Percentiles rank a stretch among this genome's conserved stretches.
These are phyloP conservation scores for Microctonus aethiopoides DNA, from an alignment of 2,888 invertebrate genomes.

Conservation along the genomic window DNA sequence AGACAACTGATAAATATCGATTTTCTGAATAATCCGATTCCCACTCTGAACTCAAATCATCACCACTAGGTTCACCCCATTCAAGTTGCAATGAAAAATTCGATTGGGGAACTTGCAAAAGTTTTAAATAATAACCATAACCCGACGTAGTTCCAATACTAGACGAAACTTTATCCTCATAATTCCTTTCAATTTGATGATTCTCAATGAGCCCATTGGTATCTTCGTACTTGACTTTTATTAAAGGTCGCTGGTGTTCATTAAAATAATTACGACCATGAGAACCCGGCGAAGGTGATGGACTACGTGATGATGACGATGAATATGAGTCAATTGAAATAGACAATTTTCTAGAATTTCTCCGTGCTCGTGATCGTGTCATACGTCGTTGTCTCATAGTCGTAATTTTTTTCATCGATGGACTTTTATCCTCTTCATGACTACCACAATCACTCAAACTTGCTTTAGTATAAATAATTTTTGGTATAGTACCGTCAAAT, in stretches of 20 bases:
- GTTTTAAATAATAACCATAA: conserved; percentile 83
- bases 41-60: conserved; percentile 93
- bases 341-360: conserved; percentile 43
- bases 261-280: not conserved
- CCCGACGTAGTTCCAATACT: conserved; percentile 58
- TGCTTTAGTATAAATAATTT: conserved; percentile 59
- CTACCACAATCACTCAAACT: conserved; percentile 49
- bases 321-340: conserved; percentile 51
- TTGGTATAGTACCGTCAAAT: conserved; percentile 58
- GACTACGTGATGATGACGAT: conserved; percentile 60
- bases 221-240: conserved; percentile 22
- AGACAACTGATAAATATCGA: conserved; percentile 31
- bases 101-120: conserved; percentile 76
- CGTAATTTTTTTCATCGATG: conserved; percentile 37
- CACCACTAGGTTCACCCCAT: conserved; percentile 90
- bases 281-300: conserved; percentile 50
- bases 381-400: conserved; percentile 39
- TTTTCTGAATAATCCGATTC: conserved; percentile 75
- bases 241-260: conserved; percentile 13
- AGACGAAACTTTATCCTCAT: not conserved
- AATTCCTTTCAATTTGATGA: not conserved
- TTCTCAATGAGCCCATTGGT: conserved; percentile 6
- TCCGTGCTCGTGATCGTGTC: conserved; percentile 39
- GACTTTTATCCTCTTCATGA: conserved; percentile 37
- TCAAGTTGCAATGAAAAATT: conserved; percentile 72